Evolutionary conservation across 2,888 invertebrate species (phyloP), one percentile per base, ranked within the genome.

Genomic region (Eledona agricola): DNA sequence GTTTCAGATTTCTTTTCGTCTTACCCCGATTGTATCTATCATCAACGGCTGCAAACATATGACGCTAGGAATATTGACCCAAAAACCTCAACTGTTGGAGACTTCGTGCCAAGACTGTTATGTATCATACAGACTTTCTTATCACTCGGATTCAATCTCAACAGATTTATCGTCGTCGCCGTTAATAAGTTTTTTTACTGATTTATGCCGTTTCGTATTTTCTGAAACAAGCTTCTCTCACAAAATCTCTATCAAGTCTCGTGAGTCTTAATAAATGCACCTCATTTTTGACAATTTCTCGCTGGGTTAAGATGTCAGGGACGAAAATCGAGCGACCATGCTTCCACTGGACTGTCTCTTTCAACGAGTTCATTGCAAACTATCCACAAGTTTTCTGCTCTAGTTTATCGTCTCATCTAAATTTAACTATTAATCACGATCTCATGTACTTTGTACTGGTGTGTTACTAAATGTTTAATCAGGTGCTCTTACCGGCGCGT

Each of bases 201-300:
- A 37, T 23, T 16, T 19, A 28, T 28, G 40, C 26, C 6, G 6
- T 25, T 28, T 11, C 17, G 7, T n/a, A 43, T n/a, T n/a, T n/a
- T n/a, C n/a, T n/a, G n/a, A n/a, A n/a, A n/a, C n/a, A n/a, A n/a
- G n/a, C n/a, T n/a, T n/a, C n/a, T n/a, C n/a, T n/a, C n/a, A n/a
- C n/a, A n/a, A n/a, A n/a, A n/a, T n/a, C n/a, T n/a, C n/a, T n/a
- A n/a, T n/a, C n/a, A n/a, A n/a, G n/a, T n/a, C n/a, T n/a, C 7
- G n/a, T 46, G 46, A 46, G 25, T 46, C 46, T 46, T 45, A 45
- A 34, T 46, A 32, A 34, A 46, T 5, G 20, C 20, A 4, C 20
- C n/a, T 4, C 20, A 19, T 5, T 5, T 19, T 4, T n/a, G n/a
- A 5, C n/a, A n/a, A n/a, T n/a, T n/a, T n/a, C n/a, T n/a, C n/a